Conservation (phyloP, 2,888 invertebrate species). For the Nymphalis c-album region DNA sequence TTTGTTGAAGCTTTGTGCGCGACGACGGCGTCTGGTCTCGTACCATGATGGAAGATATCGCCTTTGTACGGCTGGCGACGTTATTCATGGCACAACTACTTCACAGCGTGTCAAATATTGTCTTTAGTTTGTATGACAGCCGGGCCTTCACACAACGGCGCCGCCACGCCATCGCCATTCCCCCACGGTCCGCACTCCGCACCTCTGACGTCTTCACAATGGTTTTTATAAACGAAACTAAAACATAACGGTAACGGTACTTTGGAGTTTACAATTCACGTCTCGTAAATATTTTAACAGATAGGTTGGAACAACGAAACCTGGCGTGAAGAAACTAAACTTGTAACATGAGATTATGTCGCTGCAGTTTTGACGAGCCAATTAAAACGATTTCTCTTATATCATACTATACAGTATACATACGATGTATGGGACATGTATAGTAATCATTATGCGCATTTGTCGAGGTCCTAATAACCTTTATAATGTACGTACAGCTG, state of each 20-base stretch:
- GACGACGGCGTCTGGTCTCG: conserved; percentile 2
- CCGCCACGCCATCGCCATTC: background rate
- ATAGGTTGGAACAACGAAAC: background rate
- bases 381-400: background rate
- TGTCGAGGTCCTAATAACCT: conserved; percentile 17
- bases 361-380: background rate
- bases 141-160: conserved; percentile 20
- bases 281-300: conserved; percentile 4
- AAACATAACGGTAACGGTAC: conserved; percentile 17
- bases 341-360: background rate
- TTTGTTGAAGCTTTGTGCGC: background rate
- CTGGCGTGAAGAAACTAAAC: background rate
- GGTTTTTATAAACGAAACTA: conserved; percentile 15
- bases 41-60: conserved; percentile 21
- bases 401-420: too few relatives aligned
- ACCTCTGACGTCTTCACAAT: conserved; percentile 19
- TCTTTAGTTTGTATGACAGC: conserved; percentile 28
- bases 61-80: conserved; percentile 24
- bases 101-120: conserved; percentile 24
- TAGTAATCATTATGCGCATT: background rate
- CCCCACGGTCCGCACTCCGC: conserved; percentile 9
- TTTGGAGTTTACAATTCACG: conserved; percentile 20
- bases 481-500: conserved; percentile 12
- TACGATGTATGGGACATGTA: too few relatives aligned
- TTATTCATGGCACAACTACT: conserved; percentile 17